Evolutionary conservation across 92 coral and sea anemone species (phyloP).

Genomic region (Bergia puertoricense): DNA sequence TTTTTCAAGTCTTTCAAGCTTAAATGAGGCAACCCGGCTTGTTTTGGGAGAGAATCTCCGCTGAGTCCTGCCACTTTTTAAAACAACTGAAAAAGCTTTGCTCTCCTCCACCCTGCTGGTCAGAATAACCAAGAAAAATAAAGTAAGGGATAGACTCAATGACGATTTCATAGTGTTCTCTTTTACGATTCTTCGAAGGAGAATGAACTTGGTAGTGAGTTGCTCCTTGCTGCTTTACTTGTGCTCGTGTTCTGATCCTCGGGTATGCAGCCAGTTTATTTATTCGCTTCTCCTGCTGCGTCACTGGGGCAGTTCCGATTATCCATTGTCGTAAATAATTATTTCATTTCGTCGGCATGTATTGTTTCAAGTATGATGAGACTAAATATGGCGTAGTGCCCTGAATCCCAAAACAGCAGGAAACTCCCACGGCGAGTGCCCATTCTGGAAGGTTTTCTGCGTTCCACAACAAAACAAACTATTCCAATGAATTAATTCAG

Average conservation of each 20-base stretch:
- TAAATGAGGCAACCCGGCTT: too few species aligned
- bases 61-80: too few species aligned
- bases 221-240: background rate
- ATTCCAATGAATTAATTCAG: background rate
- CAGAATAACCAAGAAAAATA: too few species aligned
- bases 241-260: slow-evolving; percentile 21
- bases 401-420: background rate
- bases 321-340: background rate
- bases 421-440: background rate
- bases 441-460: background rate
- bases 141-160: too few species aligned
- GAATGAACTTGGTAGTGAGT: background rate
- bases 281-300: background rate
- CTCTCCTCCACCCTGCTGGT: too few species aligned
- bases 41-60: too few species aligned
- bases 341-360: background rate
- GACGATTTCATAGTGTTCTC: too few species aligned
- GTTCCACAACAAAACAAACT: background rate
- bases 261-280: background rate
- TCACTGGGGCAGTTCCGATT: slow-evolving; percentile 12
- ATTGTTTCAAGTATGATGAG: background rate
- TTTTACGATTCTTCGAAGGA: background rate
- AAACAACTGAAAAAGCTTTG: too few species aligned
- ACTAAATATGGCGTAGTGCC: slow-evolving; percentile 14
- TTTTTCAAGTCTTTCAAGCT: too few species aligned